Conservation (phyloP, 2,888 invertebrate genomes). For the Syrista parreyssii region DNA sequence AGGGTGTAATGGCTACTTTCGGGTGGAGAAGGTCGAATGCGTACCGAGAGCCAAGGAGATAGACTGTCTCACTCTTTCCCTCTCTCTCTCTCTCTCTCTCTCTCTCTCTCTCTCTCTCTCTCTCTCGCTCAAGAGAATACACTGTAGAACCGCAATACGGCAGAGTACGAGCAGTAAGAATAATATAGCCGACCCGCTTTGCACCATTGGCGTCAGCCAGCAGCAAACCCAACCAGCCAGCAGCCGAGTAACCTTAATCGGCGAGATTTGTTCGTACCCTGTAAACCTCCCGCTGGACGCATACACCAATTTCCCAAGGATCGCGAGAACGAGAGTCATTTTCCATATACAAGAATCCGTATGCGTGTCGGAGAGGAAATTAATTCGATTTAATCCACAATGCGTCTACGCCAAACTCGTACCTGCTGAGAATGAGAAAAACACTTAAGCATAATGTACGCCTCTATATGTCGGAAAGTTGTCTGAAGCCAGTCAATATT, state of each 20-base stretch:
- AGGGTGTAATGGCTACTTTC: neutral
- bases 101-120: neutral
- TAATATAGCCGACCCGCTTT: constrained; percentile 50
- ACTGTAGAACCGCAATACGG: neutral
- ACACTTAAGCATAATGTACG: too few relatives aligned
- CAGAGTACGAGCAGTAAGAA: constrained; percentile 31
- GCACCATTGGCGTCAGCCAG: constrained; percentile 47
- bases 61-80: neutral
- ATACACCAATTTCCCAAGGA: neutral
- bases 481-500: neutral
- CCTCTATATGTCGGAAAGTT: neutral
- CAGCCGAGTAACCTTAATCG: constrained; percentile 28
- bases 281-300: neutral
- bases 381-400: neutral
- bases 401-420: neutral
- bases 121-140: neutral
- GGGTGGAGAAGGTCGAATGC: neutral
- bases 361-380: neutral
- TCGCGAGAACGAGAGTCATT: neutral
- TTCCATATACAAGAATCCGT: neutral
- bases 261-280: neutral
- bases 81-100: neutral
- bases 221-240: constrained; percentile 46
- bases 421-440: neutral
- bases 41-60: neutral